Evolutionary conservation across 2,888 invertebrate genomes (phyloP).

Genomic region (Synergus laeviventris): DNA sequence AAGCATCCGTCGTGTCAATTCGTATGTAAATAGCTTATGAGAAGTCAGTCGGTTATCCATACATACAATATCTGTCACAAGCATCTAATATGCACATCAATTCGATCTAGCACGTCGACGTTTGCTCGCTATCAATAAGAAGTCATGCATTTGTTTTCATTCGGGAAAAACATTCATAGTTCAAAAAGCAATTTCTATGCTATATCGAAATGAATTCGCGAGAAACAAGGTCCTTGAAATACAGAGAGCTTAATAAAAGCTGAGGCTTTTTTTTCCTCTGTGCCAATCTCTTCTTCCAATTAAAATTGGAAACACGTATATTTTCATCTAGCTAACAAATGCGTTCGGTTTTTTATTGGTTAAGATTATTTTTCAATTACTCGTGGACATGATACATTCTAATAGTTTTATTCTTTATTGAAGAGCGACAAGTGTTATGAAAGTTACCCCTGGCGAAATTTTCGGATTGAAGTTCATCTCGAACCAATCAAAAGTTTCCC

Average conservation of each 20-base stretch:
- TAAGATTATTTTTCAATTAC: neutral
- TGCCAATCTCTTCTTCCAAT: constrained; percentile 27
- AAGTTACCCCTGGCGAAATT: neutral
- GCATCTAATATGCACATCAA: neutral
- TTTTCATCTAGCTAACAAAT: constrained; percentile 21
- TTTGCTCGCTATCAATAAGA: constrained; percentile 6
- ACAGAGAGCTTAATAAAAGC: constrained; percentile 26
- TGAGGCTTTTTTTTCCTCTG: constrained; percentile 15
- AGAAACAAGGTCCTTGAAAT: constrained; percentile 26
- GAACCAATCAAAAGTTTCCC: too few species aligned
- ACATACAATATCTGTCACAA: neutral
- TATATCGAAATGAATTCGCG: constrained; percentile 24
- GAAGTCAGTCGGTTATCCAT: neutral
- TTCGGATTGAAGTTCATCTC: too few species aligned
- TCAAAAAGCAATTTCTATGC: constrained; percentile 25
- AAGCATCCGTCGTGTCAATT: neutral
- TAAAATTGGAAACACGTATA: constrained; percentile 15
- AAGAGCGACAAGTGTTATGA: neutral
- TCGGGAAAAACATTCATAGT: neutral
- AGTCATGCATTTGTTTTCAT: constrained; percentile 24
- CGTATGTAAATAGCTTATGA: neutral
- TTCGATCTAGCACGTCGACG: neutral
- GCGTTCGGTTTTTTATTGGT: neutral
- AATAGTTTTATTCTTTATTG: neutral
- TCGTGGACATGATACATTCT: neutral